Evolutionary conservation across 2,888 invertebrate genomes (phyloP), one percentile per base, ranked within the genome.

Genomic region (Agriopis leucophaearia): DNA sequence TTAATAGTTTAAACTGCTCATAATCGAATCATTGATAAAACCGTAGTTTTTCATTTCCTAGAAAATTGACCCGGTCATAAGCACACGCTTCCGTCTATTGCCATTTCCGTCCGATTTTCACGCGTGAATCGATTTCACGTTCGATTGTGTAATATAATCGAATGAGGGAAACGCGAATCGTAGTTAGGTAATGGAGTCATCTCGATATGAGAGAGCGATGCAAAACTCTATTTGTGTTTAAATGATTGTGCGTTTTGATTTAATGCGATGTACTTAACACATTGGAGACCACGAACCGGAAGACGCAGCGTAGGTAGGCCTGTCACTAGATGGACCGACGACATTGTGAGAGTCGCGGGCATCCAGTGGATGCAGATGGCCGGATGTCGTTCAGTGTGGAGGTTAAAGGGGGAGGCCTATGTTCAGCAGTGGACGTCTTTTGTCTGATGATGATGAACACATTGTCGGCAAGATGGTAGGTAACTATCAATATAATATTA

Each of bases 121-220:
- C 61, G 73, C 74, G 75, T 63, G 66, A 75, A 77, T 75, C 77
- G 74, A 78, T 81, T 74, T 71, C 69, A 74, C 55, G 63, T 75
- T 69, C 64, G 75, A 64, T 83, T 79, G 77, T 66, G 66, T 80
- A 75, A 81, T 77, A 66, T 73, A 72, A 71, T 74, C 71, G 56
- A 70, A 70, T 73, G 71, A 66, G 72, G 70, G 72, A 72, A 72
- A 72, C 67, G 48, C 67, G 62, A 60, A 56, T 36, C 61, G 42
- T 8, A 54, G 73, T 74, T 76, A 75, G 62, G 66, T 70, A 81
- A 79, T 74, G 58, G 67, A 71, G 57, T 44, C 38, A 50, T 44
- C 48, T 67, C 51, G 42, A 35, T 66, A 18, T 47, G 45, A 59
- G 56, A 64, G 58, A 69, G 59, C 48, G 68, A 63, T 40, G 27